phyloP scores from a whole-genome alignment of 2,113 vertebrate genomes.

The Eulemur macaco region DNA sequence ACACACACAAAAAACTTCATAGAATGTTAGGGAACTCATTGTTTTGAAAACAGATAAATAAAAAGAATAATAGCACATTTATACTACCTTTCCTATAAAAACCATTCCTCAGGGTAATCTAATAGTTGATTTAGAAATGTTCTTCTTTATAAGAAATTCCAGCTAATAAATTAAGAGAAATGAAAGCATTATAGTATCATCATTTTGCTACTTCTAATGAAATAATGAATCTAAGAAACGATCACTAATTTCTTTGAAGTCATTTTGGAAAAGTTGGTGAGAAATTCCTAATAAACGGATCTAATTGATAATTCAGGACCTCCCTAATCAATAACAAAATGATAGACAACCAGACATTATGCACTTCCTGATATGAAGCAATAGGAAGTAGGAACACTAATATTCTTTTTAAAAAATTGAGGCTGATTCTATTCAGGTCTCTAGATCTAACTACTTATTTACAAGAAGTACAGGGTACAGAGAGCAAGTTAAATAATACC shows the following conservation, averaged over 20 bases:
- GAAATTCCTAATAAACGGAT: background rate
- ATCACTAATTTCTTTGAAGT: background rate
- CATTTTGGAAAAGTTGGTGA: background rate
- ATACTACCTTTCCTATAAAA: background rate
- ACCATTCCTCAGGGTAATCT: background rate
- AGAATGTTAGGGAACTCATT: background rate
- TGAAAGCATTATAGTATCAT: background rate
- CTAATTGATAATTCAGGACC: background rate
- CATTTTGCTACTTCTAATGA: background rate
- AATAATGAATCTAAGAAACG: background rate
- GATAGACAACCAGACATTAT: background rate
- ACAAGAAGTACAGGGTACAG: background rate
- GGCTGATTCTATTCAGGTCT: background rate
- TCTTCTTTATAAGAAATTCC: background rate
- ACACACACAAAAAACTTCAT: background rate
- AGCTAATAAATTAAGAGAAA: background rate
- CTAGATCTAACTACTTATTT: background rate
- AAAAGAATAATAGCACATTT: background rate
- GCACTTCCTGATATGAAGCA: background rate
- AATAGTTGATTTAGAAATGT: background rate
- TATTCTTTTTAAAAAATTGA: background rate
- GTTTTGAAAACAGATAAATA: background rate
- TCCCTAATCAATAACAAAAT: background rate
- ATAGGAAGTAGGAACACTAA: background rate
- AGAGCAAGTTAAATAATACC: background rate